Evolutionary conservation across 2,113 vertebrate species (phyloP), one percentile per base, ranked within the genome.

Genomic region (Diadophis punctatus): DNA sequence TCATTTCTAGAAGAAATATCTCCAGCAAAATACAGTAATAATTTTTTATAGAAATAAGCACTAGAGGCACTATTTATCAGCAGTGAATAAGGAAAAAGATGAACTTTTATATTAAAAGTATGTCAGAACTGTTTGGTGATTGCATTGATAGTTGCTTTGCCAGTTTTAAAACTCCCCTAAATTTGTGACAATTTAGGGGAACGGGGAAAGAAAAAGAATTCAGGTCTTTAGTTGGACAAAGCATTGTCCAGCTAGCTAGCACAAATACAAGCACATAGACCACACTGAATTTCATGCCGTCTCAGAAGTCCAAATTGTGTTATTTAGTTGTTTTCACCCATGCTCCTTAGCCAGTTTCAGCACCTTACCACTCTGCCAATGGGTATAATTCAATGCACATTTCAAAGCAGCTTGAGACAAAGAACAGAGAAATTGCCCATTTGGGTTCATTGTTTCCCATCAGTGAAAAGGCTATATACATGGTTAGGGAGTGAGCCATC

Each of bases 381-480:
- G 91, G 51, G 51, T 56, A 53, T 85, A 80, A 60, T 90, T 90
- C 92, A 92, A 51, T 92, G 91, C 27, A 92, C 86, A 53, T 92
- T 88, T 53, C 91, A 90, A 90, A 90, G 88, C 88, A 86, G 74
- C 88, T 92, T 90, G 89, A 92, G 88, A 92, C 88, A 92, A 92
- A 92, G 88, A 90, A 49, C 92, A 89, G 87, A 89, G 51, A 92
- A 92, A 90, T 86, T 92, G 55, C 92, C 88, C 87, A 90, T 60
- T 92, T 92, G 58, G 84, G 91, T 92, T 92, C 92, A 86, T 90
- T 90, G 88, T 92, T 48, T 23, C 88, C 27, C 88, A 86, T 90
- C 74, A 89, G 86, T 90, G 88, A 58, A n/a, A 80, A 92, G 88
- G 86, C 87, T 55, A 88, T 55, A 88, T 52, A 92, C 55, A 86